A percentile compares a stretch with the other conserved stretches of the same genome.
These are phyloP conservation scores for Silurus lanzhouensis DNA, from an alignment of 2,797 vertebrate species.

Conservation along the genomic window DNA sequence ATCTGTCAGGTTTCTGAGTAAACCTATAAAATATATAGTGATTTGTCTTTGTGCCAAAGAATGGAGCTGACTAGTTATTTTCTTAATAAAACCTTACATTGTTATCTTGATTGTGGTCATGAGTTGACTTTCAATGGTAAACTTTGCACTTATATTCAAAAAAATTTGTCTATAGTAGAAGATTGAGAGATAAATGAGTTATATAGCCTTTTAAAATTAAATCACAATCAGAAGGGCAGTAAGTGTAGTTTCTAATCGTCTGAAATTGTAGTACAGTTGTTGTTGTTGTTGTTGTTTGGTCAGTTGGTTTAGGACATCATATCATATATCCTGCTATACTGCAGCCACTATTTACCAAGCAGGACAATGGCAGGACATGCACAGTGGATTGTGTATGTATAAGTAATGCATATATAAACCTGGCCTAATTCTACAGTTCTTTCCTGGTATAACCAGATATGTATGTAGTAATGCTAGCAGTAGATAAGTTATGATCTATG, in stretches of 20 bases:
- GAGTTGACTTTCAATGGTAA: not conserved
- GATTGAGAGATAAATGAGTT: not conserved
- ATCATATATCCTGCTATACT: not conserved
- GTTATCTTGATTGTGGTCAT: not conserved
- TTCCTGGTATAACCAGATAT: not conserved
- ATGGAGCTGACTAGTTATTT: not conserved
- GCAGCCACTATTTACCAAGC: not conserved
- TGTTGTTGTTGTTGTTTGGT: not conserved
- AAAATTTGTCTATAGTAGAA: not conserved
- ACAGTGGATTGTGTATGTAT: not conserved
- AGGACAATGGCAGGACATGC: not conserved
- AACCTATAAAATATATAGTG: not conserved
- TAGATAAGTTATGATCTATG: no score
- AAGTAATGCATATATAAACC: not conserved
- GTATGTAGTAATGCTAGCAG: not conserved
- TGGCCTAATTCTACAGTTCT: not conserved
- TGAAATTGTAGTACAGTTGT: not conserved
- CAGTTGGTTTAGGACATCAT: not conserved
- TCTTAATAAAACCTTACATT: not conserved
- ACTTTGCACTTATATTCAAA: not conserved
- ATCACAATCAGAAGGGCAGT: not conserved
- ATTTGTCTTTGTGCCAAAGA: not conserved
- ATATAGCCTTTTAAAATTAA: not conserved
- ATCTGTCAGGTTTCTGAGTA: not conserved
- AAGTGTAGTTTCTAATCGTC: not conserved